Conservation (phyloP, 2,888 invertebrate species). For the Agrotis exclamationis region DNA sequence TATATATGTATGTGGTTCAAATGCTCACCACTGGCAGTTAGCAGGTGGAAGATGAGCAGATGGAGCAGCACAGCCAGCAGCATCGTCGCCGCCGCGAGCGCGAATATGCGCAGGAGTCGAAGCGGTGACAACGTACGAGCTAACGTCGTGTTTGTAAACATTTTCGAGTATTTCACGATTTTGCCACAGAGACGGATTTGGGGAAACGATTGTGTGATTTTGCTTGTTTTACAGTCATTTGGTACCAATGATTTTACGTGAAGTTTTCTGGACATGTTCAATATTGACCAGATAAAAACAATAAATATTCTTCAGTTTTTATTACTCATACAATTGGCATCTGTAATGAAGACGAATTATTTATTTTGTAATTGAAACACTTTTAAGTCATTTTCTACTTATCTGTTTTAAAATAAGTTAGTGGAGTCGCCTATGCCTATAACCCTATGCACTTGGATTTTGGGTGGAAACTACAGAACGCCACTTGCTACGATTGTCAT, state of each 20-base stretch:
- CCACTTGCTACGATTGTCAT: no score
- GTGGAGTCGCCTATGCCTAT: no score
- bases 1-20: slow-evolving; percentile 32
- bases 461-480: no score
- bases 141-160: slow-evolving; percentile 81
- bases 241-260: not conserved
- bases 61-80: slow-evolving; percentile 65
- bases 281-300: not conserved
- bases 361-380: no score
- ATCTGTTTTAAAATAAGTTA: no score
- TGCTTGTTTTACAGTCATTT: not conserved
- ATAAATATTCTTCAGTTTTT: not conserved
- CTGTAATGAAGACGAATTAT: no score
- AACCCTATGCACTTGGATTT: no score
- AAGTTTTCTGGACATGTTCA: not conserved
- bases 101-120: slow-evolving; percentile 57
- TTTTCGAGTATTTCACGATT: slow-evolving; percentile 64
- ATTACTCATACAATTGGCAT: not conserved
- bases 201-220: not conserved
- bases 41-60: slow-evolving; percentile 60
- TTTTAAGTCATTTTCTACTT: no score
- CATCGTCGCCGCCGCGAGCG: slow-evolving; percentile 66
- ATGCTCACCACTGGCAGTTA: slow-evolving; percentile 64
- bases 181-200: slow-evolving; percentile 69
- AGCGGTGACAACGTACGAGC: slow-evolving; percentile 43